Base-by-base conservation (phyloP, 2,797 vertebrate species). In the Acropternis orthonyx region DNA sequence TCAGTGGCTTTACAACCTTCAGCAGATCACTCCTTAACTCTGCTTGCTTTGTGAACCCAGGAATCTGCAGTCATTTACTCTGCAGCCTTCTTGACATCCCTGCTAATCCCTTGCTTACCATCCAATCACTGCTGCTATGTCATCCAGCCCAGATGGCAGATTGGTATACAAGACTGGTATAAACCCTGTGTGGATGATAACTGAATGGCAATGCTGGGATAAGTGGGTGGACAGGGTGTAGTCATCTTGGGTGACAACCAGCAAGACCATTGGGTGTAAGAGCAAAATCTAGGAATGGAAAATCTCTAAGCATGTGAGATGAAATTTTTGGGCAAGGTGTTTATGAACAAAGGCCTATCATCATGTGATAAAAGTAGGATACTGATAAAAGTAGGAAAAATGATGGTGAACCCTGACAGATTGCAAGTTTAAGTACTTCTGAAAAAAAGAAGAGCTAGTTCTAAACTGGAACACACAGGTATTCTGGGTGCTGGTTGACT, bases 291-390 rank as follows among this genome's bases (percentile, higher is more conserved):
- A 5, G 8, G 54, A 67, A 21, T 36, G 19, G 23, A 44, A 49
- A 76, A 59, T 63, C 15, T 10, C 85, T 95, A 80, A 62, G 34
- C 69, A 59, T 89, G 51, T 9, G 9, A 94, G 82, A 71, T 54
- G 28, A 34, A 80, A 81, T 73, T 95, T 97, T 96, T 89, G 9
- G 94, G 49, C 48, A 74, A 73, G 27, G 28, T 89, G 80, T 83
- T 94, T 95, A 75, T 63, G 83, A 96, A 63, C 59, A 49, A 71
- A 78, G 26, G 32, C 74, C 46, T 69, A 61, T 93, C 77, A 37
- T 82, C 27, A 49, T 65, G 77, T 93, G 83, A 88, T 83, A 94
- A 73, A 80, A 92, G 82, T 30, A 94, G 77, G 76, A 55, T 88
- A 72, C 59, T 85, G 49, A 43, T 43, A 43, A 32, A 43, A 63